A percentile compares a stretch with the other conserved stretches of the same genome.
phyloP scores from a whole-genome alignment of 2,888 invertebrate genomes.

The Leptarthrus brevirostris region DNA sequence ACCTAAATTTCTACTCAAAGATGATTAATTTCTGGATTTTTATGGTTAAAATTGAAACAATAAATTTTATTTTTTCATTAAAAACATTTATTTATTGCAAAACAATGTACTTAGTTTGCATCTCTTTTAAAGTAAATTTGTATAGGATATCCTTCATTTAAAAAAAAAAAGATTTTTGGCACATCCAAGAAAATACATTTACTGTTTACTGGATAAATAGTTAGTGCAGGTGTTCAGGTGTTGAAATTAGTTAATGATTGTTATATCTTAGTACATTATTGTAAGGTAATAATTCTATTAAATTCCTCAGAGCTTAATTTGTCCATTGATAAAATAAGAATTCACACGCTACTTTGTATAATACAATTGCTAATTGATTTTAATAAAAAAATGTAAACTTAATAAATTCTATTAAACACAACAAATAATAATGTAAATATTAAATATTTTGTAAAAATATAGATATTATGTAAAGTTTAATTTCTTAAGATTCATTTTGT shows the following conservation, averaged over 20 bases:
- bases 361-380: constrained; percentile 22
- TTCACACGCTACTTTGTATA: constrained; percentile 20
- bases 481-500: constrained; percentile 16
- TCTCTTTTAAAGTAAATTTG: constrained; percentile 16
- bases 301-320: constrained; percentile 11
- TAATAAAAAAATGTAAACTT: constrained; percentile 46
- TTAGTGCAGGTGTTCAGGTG: not conserved
- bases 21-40: no score
- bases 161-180: constrained; percentile 44
- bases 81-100: constrained; percentile 45
- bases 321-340: constrained; percentile 1
- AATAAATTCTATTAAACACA: constrained; percentile 51
- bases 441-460: constrained; percentile 36
- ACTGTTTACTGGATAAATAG: no score
- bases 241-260: constrained; percentile 3
- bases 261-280: no score
- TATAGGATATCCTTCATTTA: constrained; percentile 29
- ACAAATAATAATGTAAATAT: constrained; percentile 42
- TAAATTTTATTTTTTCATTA: constrained; percentile 33
- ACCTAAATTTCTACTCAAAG: no score
- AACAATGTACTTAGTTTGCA: constrained; percentile 39
- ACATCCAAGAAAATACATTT: constrained; percentile 34
- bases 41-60: no score
- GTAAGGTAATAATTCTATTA: no score
- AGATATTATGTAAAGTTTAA: constrained; percentile 28